Percentiles rank a stretch among this genome's conserved stretches.
These are phyloP conservation scores for Campaea margaritaria DNA, from an alignment of 2,888 invertebrate species.

Conservation along the genomic window DNA sequence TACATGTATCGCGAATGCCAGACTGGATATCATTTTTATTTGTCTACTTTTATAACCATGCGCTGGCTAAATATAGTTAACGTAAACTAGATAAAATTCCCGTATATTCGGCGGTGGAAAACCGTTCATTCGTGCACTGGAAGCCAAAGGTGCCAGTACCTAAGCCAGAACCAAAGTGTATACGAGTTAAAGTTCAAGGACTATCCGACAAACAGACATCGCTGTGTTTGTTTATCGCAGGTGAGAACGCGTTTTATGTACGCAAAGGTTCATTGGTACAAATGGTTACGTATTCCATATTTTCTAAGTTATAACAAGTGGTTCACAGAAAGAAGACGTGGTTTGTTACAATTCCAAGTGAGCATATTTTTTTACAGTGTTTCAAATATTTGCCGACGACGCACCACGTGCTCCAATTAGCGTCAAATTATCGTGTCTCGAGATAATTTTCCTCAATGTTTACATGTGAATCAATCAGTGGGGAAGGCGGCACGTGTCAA, in stretches of 20 bases:
- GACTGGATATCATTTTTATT: constrained; percentile 48
- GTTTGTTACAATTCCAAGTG: constrained; percentile 1
- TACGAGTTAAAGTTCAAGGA: constrained; percentile 74
- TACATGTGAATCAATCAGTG: constrained; percentile 46
- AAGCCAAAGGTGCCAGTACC: constrained; percentile 61
- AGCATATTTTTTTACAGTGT: background rate
- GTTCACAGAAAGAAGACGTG: constrained; percentile 8
- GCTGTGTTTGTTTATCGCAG: constrained; percentile 59
- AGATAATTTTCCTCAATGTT: constrained; percentile 14
- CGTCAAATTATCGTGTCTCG: background rate
- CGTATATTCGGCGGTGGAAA: constrained; percentile 57
- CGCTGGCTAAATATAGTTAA: constrained; percentile 67
- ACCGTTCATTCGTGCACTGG: constrained; percentile 66
- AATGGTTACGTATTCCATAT: constrained; percentile 25
- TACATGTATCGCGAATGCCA: constrained; percentile 19
- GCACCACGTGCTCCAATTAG: background rate
- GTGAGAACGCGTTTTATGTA: constrained; percentile 48
- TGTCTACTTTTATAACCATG: constrained; percentile 60
- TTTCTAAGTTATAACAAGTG: constrained; percentile 9
- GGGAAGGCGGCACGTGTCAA: constrained; percentile 41
- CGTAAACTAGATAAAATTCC: constrained; percentile 73
- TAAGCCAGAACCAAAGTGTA: constrained; percentile 49
- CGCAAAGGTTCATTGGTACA: constrained; percentile 30
- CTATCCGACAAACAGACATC: constrained; percentile 34
- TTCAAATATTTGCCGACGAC: background rate